Base-by-base conservation (phyloP, 2,797 vertebrate species). In the Pangasius sanitwongsei region DNA sequence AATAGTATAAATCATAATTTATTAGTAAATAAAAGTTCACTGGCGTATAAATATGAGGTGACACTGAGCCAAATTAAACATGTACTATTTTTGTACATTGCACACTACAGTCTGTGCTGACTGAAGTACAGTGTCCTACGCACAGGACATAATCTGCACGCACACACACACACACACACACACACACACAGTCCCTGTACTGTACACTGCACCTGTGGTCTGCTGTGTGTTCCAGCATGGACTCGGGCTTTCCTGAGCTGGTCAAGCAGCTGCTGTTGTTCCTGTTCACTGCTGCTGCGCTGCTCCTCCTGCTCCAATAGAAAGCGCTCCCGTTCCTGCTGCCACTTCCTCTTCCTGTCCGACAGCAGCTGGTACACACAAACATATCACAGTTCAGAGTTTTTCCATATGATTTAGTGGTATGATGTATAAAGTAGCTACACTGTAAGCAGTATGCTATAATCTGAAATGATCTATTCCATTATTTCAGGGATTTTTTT, bases 341-440 rank as follows among this genome's bases (percentile, higher is more conserved):
- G 94, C 0, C 96, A 96, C 92, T 96, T 97, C 93, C 93, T 97
- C 91, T 96, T 97, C 90, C 96, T 96, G 90, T 97, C 96, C n/a
- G 92, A 94, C 83, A 97, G 94, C 81, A 93, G 95, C 97, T 97
- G 90, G 72, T 55, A 57, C 1, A 44, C 81, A 18, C 2, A 50
- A 41, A 44, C 44, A 74, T 53, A 5, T n/a, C 12, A 75, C 74
- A 55, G 2, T 50, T 44, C 23, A 13, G 41, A 6, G 23, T 13
- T 28, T 48, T 44, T 44, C 12, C 37, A 48, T 75, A 48, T 9
- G 31, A 75, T 48, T 75, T 48, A 28, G 41, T 28, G 12, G 4
- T 15, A 50, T n/a, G 44, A 50, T 53, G 48, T 55, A 31, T n/a
- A 18, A 50, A 78, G 53, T 53, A 31, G 28, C 31, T 80, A 5